Conservation (phyloP, 2,797 vertebrate species). For the Bradypodion ventrale region DNA sequence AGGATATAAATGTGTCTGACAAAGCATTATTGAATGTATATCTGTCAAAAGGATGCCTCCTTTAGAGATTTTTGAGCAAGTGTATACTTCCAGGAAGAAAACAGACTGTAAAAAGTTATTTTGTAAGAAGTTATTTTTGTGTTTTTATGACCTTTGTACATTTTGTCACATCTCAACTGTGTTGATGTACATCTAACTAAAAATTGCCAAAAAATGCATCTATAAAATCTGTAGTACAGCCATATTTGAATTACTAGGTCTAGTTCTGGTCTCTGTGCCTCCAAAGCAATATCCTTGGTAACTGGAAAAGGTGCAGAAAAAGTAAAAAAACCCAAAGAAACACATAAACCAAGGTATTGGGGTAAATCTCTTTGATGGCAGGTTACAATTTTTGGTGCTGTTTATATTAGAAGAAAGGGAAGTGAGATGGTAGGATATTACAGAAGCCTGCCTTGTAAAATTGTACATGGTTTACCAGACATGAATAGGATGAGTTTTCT, state of each 20-base stretch:
- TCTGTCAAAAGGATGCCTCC: too few relatives aligned
- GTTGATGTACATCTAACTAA: constrained; percentile 43
- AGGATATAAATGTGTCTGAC: not conserved
- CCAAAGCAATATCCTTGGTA: not conserved
- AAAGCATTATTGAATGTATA: not conserved
- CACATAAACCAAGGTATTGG: not conserved
- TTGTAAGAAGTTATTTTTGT: too few relatives aligned
- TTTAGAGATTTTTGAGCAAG: too few relatives aligned
- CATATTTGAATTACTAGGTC: not conserved
- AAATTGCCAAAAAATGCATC: not conserved
- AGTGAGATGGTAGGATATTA: not conserved
- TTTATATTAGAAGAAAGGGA: not conserved
- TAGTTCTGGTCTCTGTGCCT: not conserved
- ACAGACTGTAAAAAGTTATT: too few relatives aligned
- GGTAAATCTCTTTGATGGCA: not conserved
- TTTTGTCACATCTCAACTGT: constrained; percentile 40
- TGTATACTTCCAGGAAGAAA: too few relatives aligned
- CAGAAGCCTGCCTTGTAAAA: not conserved
- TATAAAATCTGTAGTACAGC: not conserved
- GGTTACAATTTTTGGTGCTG: not conserved
- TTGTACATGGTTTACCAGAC: not conserved
- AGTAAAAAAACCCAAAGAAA: not conserved
- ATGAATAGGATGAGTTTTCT: not conserved
- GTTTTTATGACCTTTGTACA: constrained; percentile 42
- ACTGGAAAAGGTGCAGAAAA: not conserved